Conservation (phyloP, 2,797 vertebrate species). For the Chloroceryle amazona region DNA sequence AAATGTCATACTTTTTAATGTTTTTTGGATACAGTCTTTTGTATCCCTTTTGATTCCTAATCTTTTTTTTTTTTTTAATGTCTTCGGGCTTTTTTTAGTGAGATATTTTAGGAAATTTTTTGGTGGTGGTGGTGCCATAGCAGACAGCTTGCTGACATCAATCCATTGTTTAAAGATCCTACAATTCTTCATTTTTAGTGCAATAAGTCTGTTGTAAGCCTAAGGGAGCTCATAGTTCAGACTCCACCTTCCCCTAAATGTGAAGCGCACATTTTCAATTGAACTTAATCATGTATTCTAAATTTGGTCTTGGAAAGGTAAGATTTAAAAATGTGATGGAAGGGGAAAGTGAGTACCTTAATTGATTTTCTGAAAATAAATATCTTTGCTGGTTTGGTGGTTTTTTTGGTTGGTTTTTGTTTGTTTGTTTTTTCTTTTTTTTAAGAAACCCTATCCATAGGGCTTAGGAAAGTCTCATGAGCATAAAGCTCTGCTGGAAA, state of each 20-base stretch:
- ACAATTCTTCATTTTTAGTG: not conserved
- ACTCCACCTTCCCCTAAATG: not conserved
- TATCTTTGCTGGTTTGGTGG: not conserved
- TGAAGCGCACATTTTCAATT: not conserved
- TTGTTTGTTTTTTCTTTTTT: no score
- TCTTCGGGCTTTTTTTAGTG: not conserved
- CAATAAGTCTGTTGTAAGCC: not conserved
- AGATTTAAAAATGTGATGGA: not conserved
- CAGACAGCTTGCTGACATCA: not conserved
- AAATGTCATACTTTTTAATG: not conserved
- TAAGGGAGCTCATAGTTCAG: not conserved
- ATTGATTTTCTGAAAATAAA: not conserved
- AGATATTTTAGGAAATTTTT: not conserved
- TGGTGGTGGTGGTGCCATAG: not conserved
- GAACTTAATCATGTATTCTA: not conserved
- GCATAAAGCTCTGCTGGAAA: not conserved
- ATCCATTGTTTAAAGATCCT: not conserved
- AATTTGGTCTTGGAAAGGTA: not conserved
- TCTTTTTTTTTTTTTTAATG: not conserved
- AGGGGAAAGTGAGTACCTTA: not conserved
- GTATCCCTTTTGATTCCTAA: not conserved
- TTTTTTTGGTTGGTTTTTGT: not conserved
- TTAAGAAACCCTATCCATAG: not conserved
- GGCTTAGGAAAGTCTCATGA: not conserved
- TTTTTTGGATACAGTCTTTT: not conserved